Evolutionary conservation across 2,888 invertebrate genomes (phyloP).

Genomic region (Hirtodrosophila alboralis): DNA sequence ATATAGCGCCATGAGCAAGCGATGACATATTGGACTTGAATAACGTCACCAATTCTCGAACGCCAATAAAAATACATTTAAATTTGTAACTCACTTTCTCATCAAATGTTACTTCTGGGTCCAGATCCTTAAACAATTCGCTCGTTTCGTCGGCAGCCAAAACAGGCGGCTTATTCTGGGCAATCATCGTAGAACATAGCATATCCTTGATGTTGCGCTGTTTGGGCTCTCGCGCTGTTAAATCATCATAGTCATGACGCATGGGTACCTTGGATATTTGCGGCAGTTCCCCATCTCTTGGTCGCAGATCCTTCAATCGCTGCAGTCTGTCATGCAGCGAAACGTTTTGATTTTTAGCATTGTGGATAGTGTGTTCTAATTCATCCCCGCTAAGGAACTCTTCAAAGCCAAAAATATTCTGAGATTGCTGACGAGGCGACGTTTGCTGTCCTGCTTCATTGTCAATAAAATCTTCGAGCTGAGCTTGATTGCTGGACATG

Average conservation of each 20-base stretch:
- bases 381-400: conserved; percentile 64
- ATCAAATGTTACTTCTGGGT: conserved; percentile 77
- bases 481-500: conserved; percentile 3
- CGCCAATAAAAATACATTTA: conserved; percentile 19
- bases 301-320: conserved; percentile 65
- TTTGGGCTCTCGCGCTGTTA: conserved; percentile 15
- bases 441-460: conserved; percentile 1
- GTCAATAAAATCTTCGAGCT: conserved; percentile 1
- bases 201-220: conserved; percentile 76
- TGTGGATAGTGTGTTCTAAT: neutral
- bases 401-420: conserved; percentile 78
- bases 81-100: conserved; percentile 59
- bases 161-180: neutral
- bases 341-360: conserved; percentile 10
- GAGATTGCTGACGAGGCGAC: neutral
- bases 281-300: conserved; percentile 49
- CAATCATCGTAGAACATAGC: conserved; percentile 81
- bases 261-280: conserved; percentile 20
- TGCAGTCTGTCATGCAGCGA: conserved; percentile 68
- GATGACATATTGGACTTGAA: neutral
- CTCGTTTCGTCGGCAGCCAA: conserved; percentile 30
- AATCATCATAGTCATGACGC: conserved; percentile 53
- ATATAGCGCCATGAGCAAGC: conserved; percentile 51
- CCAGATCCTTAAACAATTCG: conserved; percentile 74
- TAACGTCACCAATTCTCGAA: conserved; percentile 1